phyloP scores from a whole-genome alignment of 1,140 invertebrate species.

The Drosophila eugracilis region DNA sequence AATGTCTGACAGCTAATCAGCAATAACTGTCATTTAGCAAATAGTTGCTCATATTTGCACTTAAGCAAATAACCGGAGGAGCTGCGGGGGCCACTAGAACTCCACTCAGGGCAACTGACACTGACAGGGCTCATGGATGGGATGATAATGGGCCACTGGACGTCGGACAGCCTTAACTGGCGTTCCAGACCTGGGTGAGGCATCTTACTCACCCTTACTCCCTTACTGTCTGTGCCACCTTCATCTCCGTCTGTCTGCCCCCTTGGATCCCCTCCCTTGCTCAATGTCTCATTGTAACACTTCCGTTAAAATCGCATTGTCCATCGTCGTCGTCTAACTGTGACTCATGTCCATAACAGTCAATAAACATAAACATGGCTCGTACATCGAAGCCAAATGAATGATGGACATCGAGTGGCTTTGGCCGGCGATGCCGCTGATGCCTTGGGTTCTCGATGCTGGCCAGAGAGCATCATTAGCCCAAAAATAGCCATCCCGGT shows the following conservation, averaged over 20 bases:
- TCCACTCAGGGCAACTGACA: conserved; percentile 54
- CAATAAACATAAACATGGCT: conserved; percentile 82
- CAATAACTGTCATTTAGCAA: conserved; percentile 83
- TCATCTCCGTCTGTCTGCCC: conserved; percentile 3
- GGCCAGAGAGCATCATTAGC: conserved; percentile 73
- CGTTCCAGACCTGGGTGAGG: conserved; percentile 17
- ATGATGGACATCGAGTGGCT: conserved; percentile 80
- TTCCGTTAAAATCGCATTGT: conserved; percentile 78
- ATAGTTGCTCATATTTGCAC: conserved; percentile 84
- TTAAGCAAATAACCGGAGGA: conserved; percentile 75
- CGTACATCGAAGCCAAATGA: conserved; percentile 71
- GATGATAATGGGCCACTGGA: conserved; percentile 62
- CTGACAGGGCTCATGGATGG: conserved; percentile 47
- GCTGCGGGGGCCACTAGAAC: conserved; percentile 8
- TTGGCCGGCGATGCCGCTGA: conserved; percentile 45
- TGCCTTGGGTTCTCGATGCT: conserved; percentile 25
- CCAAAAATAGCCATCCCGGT: conserved; percentile 73
- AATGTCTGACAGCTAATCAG: conserved; percentile 82
- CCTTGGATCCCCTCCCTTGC: conserved; percentile 18
- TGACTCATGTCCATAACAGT: conserved; percentile 83
- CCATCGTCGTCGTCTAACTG: conserved; percentile 64
- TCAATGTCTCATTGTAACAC: conserved; percentile 78
- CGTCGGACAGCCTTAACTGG: conserved; percentile 44
- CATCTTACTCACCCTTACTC: conserved; percentile 5
- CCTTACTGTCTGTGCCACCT: too few relatives aligned